A percentile compares a stretch with the other conserved stretches of the same genome.
These are phyloP conservation scores for Acrossocheilus fasciatus DNA, from an alignment of 2,797 vertebrate species.

Conservation along the genomic window DNA sequence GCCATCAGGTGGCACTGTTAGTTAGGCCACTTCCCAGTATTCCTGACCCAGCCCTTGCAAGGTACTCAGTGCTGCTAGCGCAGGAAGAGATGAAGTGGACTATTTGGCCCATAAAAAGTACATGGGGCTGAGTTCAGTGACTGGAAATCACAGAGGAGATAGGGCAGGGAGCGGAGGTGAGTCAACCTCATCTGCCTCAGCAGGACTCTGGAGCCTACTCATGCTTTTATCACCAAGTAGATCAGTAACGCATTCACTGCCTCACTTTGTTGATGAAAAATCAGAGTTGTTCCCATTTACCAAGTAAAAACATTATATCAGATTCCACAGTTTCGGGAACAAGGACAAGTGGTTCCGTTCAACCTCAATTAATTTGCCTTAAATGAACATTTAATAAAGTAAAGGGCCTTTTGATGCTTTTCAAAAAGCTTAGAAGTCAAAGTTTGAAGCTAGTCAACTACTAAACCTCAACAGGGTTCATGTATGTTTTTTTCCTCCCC, in stretches of 20 bases:
- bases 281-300: not conserved
- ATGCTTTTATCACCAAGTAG: constrained; percentile 50
- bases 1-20: constrained; percentile 69
- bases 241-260: constrained; percentile 33
- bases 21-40: constrained; percentile 60
- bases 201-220: constrained; percentile 52
- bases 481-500: not conserved
- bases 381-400: not conserved
- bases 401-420: not conserved
- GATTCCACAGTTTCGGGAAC: not conserved
- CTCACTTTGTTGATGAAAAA: constrained; percentile 35
- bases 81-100: constrained; percentile 41
- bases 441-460: not conserved
- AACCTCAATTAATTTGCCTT: not conserved
- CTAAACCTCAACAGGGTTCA: not conserved
- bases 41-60: constrained; percentile 46
- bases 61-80: constrained; percentile 28
- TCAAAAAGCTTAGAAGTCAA: not conserved
- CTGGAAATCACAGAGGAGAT: constrained; percentile 59
- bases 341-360: not conserved
- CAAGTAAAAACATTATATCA: not conserved
- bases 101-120: constrained; percentile 60
- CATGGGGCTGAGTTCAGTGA: constrained; percentile 59
- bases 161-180: constrained; percentile 48
- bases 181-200: constrained; percentile 60